Evolutionary conservation across 2,113 vertebrate genomes (phyloP), one percentile per base, ranked within the genome.

Genomic region (Percopsis transmontana): DNA sequence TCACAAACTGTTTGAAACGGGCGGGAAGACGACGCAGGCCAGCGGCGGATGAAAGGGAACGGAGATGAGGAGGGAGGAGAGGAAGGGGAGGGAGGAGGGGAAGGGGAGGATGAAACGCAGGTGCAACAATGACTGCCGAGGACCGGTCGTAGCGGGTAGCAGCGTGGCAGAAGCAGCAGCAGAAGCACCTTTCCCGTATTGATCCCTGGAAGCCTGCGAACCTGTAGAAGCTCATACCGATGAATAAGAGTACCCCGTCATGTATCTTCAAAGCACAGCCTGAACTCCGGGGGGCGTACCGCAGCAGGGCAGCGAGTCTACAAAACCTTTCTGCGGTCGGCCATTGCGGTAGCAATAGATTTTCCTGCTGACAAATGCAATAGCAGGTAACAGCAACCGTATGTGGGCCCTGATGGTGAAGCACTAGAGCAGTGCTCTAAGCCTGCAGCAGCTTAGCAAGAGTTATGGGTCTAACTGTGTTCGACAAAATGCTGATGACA

Each of bases 11-110:
- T 76, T 47, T n/a, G n/a, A n/a, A n/a, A 70, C 76, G 85, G 81
- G 79, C 84, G 83, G 76, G 51, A 62, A 70, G 68, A 83, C 74
- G 80, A 76, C 6, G 52, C 23, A 81, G 77, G 67, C 72, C 72
- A 76, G 65, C 78, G 72, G 81, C 20, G 68, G 81, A 81, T 76
- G 68, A 90, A 87, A 80, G 38, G 50, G 55, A n/a, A n/a, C 7
- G 33, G 20, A 33, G 27, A 47, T 2, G 19, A 55, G 38, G 54
- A 18, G 47, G 15, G 52, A 74, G 47, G 44, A 45, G 62, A 76
- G 48, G 40, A 57, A 27, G 39, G 77, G 71, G 74, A 57, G 38
- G 33, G 73, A 72, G 73, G 77, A 77, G 58, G 66, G 57, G n/a
- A 67, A 71, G 40, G 61, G 76, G 47, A 1, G 52, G 74, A 54